Evolutionary conservation across 2,797 vertebrate species (phyloP).

Genomic region (Babyrousa celebensis): DNA sequence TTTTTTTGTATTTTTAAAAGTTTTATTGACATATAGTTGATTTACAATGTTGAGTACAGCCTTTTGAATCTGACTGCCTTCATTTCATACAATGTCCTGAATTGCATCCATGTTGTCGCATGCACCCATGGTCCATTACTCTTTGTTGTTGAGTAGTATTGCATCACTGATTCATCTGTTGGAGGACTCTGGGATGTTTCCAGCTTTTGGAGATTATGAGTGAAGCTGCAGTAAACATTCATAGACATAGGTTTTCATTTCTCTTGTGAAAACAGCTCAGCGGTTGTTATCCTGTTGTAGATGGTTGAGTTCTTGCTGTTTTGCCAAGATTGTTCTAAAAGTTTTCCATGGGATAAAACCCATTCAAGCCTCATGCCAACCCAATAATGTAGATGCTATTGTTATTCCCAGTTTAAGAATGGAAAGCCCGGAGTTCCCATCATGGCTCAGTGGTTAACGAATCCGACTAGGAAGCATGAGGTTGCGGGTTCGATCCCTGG

Average conservation of each 20-base stretch:
- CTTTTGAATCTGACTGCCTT: neutral
- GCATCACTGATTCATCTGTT: neutral
- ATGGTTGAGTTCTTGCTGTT: neutral
- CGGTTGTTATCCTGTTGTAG: neutral
- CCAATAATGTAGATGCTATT: neutral
- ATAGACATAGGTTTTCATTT: neutral
- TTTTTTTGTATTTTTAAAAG: too few relatives aligned
- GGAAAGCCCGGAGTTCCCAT: neutral
- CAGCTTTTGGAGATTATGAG: neutral
- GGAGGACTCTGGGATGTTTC: neutral
- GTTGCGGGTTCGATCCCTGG: too few relatives aligned
- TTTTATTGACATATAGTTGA: too few relatives aligned
- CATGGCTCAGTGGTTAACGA: too few relatives aligned
- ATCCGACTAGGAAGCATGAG: too few relatives aligned
- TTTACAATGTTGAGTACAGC: too few relatives aligned
- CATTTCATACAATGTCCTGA: neutral
- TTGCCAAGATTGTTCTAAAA: neutral
- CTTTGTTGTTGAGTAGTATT: neutral
- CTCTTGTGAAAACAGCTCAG: neutral
- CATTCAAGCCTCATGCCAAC: neutral
- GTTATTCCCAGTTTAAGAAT: neutral
- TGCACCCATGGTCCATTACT: neutral
- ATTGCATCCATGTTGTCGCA: neutral
- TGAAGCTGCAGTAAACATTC: neutral
- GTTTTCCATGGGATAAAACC: neutral